Percentiles rank a stretch among this genome's conserved stretches.
phyloP scores from a whole-genome alignment of 2,113 vertebrate species.

The Eulemur rufifrons region DNA sequence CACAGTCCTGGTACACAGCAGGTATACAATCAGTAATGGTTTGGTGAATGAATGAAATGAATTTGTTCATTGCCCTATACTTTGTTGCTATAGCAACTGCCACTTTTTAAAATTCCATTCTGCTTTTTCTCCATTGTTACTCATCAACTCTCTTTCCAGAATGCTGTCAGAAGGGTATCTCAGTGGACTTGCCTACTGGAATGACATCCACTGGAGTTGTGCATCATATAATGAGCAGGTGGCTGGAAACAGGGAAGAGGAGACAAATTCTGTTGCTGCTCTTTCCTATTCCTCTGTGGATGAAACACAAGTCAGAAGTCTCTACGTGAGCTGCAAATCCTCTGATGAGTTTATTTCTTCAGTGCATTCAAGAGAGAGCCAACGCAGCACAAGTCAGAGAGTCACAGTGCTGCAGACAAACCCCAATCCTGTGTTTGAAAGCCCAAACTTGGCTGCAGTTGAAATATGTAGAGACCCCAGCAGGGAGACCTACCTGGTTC shows the following conservation, averaged over 20 bases:
- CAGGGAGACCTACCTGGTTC: constrained; percentile 92
- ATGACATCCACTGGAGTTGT: constrained; percentile 74
- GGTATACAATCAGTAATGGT: neutral
- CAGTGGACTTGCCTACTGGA: constrained; percentile 85
- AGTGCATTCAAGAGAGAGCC: constrained; percentile 74
- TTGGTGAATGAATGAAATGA: constrained; percentile 31
- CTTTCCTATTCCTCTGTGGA: constrained; percentile 72
- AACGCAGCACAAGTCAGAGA: constrained; percentile 71
- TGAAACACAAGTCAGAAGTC: constrained; percentile 72
- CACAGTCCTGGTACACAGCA: neutral
- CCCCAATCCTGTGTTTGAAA: constrained; percentile 56
- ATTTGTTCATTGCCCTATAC: neutral
- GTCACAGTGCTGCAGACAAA: constrained; percentile 67
- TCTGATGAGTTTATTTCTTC: constrained; percentile 78
- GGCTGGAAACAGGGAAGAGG: constrained; percentile 72
- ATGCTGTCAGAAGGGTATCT: constrained; percentile 96
- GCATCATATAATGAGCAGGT: constrained; percentile 56
- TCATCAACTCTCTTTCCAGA: constrained; percentile 75
- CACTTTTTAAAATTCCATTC: neutral
- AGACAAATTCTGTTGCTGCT: constrained; percentile 74
- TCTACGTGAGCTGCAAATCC: constrained; percentile 79
- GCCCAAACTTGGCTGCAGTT: constrained; percentile 80
- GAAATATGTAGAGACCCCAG: constrained; percentile 80
- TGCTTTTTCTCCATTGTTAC: neutral
- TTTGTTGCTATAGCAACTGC: neutral